Conservation (phyloP, 2,888 invertebrate species). For the Petrolisthes cinctipes region DNA sequence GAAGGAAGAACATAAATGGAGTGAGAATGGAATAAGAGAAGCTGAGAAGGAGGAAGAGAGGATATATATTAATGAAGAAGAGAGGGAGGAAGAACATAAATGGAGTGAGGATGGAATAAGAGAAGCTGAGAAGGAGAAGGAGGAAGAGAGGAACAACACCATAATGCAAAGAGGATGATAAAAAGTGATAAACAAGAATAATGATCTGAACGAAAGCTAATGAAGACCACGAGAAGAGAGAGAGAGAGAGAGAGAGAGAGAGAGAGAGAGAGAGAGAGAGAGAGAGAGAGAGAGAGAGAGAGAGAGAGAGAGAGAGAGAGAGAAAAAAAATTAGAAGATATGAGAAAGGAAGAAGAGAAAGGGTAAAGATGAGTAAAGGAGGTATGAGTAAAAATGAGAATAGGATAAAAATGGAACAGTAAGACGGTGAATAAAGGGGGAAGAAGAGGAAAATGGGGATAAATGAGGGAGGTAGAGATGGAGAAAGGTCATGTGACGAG, state of each 20-base stretch:
- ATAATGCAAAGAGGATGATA: no score
- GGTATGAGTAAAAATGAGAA: neutral
- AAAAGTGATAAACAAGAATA: no score
- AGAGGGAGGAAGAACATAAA: no score
- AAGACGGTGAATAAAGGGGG: neutral
- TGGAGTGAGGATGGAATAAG: no score
- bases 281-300: neutral
- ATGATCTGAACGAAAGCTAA: no score
- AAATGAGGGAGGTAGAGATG: neutral
- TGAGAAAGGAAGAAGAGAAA: neutral
- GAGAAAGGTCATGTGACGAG: neutral
- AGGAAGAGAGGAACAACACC: no score
- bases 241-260: neutral
- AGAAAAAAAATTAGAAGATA: neutral
- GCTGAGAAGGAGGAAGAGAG: no score
- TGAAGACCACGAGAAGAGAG: constrained; percentile 1
- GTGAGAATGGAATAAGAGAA: no score
- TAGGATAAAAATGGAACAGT: neutral
- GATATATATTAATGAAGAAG: no score
- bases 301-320: no score
- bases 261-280: constrained; percentile 6
- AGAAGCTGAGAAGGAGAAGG: neutral
- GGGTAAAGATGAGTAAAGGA: neutral
- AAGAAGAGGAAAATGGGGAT: neutral
- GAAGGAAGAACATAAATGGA: no score